A percentile compares a stretch with the other conserved stretches of the same genome.
Evolutionary conservation across 2,113 vertebrate species (phyloP).

Genomic region (Gymnarchus niloticus): DNA sequence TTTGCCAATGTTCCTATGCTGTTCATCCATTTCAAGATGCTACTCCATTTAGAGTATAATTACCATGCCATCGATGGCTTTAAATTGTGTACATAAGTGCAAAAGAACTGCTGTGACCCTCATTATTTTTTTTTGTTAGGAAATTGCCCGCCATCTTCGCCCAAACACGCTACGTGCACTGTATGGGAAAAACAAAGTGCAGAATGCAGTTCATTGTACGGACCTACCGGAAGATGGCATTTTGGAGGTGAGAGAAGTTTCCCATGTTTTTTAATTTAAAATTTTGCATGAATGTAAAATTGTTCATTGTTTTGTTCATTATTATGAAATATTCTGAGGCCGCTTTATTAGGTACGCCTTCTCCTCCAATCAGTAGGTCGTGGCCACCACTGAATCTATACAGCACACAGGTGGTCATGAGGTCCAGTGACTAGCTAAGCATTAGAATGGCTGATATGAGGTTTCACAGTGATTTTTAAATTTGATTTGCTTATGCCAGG

Average conservation of each 20-base stretch:
- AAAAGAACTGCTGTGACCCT: neutral
- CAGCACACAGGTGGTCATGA: neutral
- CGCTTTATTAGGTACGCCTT: no score
- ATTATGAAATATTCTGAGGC: neutral
- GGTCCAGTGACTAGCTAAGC: neutral
- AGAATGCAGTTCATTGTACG: conserved; percentile 88
- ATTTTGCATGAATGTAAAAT: no score
- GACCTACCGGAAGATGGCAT: conserved; percentile 85
- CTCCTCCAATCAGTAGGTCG: neutral
- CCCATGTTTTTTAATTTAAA: neutral
- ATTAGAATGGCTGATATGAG: neutral
- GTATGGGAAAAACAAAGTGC: conserved; percentile 82
- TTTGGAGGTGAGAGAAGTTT: conserved; percentile 71
- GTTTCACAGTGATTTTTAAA: neutral
- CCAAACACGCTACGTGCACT: conserved; percentile 76
- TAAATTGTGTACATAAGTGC: neutral
- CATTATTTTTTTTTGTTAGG: conserved; percentile 56
- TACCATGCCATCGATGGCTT: neutral
- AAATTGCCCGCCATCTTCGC: conserved; percentile 79
- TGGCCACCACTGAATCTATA: neutral
- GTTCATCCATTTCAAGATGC: neutral
- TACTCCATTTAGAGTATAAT: neutral
- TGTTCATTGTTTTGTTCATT: no score
- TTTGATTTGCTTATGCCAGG: neutral
- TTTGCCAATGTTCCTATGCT: neutral